Evolutionary conservation across 2,888 invertebrate genomes (phyloP).

Genomic region (Ormyrus labotus): DNA sequence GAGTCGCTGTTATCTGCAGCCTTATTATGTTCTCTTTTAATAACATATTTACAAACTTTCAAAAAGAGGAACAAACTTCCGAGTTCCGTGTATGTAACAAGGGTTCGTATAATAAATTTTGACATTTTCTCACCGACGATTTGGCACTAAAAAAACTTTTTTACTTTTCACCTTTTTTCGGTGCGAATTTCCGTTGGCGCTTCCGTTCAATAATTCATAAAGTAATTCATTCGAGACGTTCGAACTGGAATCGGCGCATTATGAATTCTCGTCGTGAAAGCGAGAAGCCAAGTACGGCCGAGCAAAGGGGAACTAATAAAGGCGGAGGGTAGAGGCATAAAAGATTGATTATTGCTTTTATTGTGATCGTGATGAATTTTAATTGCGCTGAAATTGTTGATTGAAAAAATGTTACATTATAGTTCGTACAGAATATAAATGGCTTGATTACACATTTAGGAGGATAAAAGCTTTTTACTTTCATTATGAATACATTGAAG

Average conservation of each 20-base stretch:
- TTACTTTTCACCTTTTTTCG: not conserved
- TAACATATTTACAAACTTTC: too few relatives aligned
- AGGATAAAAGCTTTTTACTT: too few relatives aligned
- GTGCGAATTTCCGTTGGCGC: not conserved
- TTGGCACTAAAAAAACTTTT: not conserved
- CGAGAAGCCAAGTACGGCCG: slow-evolving; percentile 27
- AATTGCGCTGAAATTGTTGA: too few relatives aligned
- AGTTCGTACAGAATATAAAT: too few relatives aligned
- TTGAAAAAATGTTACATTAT: too few relatives aligned
- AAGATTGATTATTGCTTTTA: slow-evolving; percentile 15
- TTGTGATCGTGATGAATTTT: not conserved
- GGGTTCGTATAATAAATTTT: too few relatives aligned
- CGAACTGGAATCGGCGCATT: slow-evolving; percentile 31
- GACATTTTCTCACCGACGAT: not conserved
- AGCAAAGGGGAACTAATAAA: slow-evolving; percentile 27
- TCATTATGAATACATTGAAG: too few relatives aligned
- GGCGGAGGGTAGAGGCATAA: not conserved
- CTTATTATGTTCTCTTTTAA: too few relatives aligned
- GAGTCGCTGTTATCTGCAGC: too few relatives aligned
- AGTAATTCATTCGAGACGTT: slow-evolving; percentile 21
- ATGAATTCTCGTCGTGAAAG: slow-evolving; percentile 40
- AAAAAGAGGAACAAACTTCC: too few relatives aligned
- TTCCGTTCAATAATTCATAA: slow-evolving; percentile 45
- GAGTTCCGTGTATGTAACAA: too few relatives aligned
- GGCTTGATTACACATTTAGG: too few relatives aligned